These are phyloP conservation scores for Sebastes kiyomatsui DNA, from an alignment of 2,797 vertebrate species.

Conservation along the genomic window DNA sequence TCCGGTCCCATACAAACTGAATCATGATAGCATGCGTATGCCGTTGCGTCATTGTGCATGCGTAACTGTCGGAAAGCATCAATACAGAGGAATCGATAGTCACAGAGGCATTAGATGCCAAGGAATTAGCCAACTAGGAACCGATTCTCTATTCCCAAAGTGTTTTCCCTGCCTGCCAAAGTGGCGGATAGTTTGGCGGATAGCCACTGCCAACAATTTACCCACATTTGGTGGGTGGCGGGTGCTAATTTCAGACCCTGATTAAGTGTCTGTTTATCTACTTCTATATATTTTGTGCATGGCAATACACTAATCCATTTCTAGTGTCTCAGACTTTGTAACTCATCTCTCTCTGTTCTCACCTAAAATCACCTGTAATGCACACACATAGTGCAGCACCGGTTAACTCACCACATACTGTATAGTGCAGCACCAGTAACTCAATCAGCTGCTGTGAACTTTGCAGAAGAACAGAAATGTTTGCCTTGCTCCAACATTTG, in stretches of 20 bases:
- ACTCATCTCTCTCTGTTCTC: constrained; percentile 1
- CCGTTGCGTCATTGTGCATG: too few species aligned
- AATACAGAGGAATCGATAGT: too few species aligned
- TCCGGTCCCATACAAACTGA: too few species aligned
- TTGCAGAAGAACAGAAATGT: constrained; percentile 64
- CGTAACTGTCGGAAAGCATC: too few species aligned
- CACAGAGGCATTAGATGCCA: too few species aligned
- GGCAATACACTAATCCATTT: background rate
- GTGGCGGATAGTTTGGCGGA: too few species aligned
- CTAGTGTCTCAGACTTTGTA: background rate
- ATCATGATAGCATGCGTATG: too few species aligned
- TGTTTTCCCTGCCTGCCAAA: too few species aligned
- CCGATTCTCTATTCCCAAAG: too few species aligned
- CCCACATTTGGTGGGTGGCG: too few species aligned
- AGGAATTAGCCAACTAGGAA: too few species aligned
- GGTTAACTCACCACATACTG: background rate
- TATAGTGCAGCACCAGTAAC: constrained; percentile 47
- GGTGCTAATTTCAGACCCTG: background rate
- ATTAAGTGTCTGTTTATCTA: background rate
- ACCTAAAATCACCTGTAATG: constrained; percentile 17
- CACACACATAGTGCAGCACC: background rate
- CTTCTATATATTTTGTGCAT: background rate
- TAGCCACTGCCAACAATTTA: too few species aligned
- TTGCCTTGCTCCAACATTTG: constrained; percentile 60
- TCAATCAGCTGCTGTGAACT: constrained; percentile 70